These are phyloP conservation scores for Diuraphis noxia DNA, from an alignment of 1,140 invertebrate genomes.

Conservation along the genomic window DNA sequence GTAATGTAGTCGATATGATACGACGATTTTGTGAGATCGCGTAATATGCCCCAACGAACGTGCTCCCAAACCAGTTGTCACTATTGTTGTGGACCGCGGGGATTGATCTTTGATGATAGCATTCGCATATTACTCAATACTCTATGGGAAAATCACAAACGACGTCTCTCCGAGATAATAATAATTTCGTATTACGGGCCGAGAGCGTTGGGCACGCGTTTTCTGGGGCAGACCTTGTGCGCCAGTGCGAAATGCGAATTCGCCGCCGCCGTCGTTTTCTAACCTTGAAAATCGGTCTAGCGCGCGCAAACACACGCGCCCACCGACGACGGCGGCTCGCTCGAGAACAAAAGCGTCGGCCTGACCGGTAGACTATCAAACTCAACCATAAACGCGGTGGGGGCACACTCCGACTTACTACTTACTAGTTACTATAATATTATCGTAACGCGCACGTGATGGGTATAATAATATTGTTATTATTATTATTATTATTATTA, in stretches of 20 bases:
- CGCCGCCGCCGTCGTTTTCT: slow-evolving; percentile 12
- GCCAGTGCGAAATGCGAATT: neutral
- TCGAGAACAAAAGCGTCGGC: slow-evolving; percentile 36
- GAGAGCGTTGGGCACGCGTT: neutral
- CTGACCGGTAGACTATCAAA: neutral
- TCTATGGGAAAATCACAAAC: neutral
- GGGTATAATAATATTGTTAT: neutral
- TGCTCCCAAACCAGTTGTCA: neutral
- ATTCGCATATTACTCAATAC: neutral
- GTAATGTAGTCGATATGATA: neutral
- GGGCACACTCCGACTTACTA: neutral
- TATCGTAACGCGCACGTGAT: neutral
- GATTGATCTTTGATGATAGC: neutral
- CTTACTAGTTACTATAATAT: too few species aligned
- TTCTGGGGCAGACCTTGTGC: neutral
- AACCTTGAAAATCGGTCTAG: slow-evolving; percentile 42
- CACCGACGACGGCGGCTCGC: neutral
- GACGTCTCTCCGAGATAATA: neutral
- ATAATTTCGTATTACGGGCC: neutral
- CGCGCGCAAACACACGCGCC: neutral
- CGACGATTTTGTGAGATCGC: neutral
- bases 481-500: too few species aligned
- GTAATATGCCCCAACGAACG: neutral
- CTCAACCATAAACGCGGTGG: neutral
- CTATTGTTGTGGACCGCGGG: neutral